Base-by-base conservation (phyloP, 2,888 invertebrate species). In the Candidula unifasciata region DNA sequence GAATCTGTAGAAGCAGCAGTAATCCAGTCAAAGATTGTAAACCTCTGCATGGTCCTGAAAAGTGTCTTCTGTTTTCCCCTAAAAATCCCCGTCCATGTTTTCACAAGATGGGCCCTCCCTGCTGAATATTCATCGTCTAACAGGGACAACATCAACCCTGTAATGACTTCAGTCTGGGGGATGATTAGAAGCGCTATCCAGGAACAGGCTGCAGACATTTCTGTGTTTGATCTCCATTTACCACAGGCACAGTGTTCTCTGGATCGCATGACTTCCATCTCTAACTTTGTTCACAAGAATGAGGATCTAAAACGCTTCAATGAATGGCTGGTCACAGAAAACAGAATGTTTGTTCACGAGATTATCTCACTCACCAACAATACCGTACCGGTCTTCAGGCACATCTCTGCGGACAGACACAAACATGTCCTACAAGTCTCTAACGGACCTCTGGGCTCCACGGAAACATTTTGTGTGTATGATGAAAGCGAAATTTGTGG, bases 161-260 rank as follows among this genome's bases (percentile, higher is more conserved):
- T 76, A 30, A 76, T 86, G 81, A 78, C 87, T 0, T 78, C 87
- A 18, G 27, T 87, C 24, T 88, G 87, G 87, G 87, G 87, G 16
- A 77, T 88, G 83, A 74, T 68, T 0, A 74, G 87, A 13, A 85
- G 84, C n/a, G 87, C 78, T 18, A 33, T 86, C 18, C 35, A 80
- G 37, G 87, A 87, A 52, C 77, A 83, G 27, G 71, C 76, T 73
- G 66, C 68, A 21, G 80, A 80, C 44, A n/a, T 85, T 33, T 68
- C 66, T 64, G 44, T 82, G 10, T 54, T 87, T 24, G 87, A 87
- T 13, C 35, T 86, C 8, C 86, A 87, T 35, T 60, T 84, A 10
- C 80, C 83, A 18, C 76, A 84, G 2, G 57, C n/a, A 13, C 52
- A 80, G 60, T 68, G 60, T 37, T 35, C 69, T 18, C 35, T 86